Evolutionary conservation across 2,113 vertebrate genomes (phyloP).

Genomic region (Eptatretus burgeri): DNA sequence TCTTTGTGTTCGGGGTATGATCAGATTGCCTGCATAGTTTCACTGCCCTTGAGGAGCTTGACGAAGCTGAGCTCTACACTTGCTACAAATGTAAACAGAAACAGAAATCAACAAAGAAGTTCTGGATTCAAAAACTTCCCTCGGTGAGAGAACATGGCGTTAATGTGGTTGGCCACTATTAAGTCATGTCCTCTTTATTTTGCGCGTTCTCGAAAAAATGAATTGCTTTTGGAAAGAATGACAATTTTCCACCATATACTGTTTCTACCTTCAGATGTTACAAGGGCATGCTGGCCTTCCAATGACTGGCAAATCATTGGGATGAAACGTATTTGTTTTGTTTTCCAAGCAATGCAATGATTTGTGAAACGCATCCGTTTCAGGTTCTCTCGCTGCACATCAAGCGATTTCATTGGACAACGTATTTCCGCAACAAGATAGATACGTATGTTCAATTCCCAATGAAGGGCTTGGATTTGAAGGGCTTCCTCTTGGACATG

Average conservation of each 20-base stretch:
- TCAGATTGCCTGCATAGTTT: conserved; percentile 83
- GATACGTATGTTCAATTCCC: conserved; percentile 89
- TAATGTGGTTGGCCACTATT: too few species aligned
- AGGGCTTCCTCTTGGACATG: conserved; percentile 72
- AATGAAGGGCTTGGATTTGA: conserved; percentile 61
- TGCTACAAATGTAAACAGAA: conserved; percentile 89
- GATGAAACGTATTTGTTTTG: too few species aligned
- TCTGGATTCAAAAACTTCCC: conserved; percentile 89
- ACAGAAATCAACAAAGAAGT: conserved; percentile 95
- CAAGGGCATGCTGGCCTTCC: too few species aligned
- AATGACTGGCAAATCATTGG: too few species aligned
- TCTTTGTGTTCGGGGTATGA: conserved; percentile 3
- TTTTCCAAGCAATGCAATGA: too few species aligned
- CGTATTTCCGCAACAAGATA: conserved; percentile 83
- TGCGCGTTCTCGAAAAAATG: too few species aligned
- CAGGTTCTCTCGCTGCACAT: conserved; percentile 90
- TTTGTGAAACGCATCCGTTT: neutral
- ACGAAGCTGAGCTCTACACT: conserved; percentile 85
- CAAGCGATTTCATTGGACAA: conserved; percentile 94
- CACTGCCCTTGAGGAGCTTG: conserved; percentile 85
- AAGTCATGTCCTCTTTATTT: too few species aligned
- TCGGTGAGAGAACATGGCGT: conserved; percentile 23
- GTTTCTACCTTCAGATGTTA: too few species aligned
- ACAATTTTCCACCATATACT: too few species aligned
- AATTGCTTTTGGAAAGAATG: too few species aligned